These are phyloP conservation scores for Tetragonisca angustula DNA, from an alignment of 2,888 invertebrate species.

Conservation along the genomic window DNA sequence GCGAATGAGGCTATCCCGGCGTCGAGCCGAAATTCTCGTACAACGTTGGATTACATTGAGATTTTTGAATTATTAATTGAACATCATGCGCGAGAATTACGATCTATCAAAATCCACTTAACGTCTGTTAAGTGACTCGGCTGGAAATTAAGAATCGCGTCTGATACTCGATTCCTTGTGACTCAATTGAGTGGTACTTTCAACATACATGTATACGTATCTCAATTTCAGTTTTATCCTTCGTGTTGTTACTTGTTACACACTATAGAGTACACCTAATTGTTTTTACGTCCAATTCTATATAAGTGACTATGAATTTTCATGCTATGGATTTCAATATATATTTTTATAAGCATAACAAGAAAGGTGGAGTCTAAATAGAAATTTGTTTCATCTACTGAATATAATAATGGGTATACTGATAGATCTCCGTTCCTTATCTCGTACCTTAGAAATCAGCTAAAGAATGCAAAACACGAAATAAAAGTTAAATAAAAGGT, in stretches of 20 bases:
- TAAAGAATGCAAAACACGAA: not conserved
- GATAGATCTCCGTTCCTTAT: not conserved
- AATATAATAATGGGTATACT: too few species aligned
- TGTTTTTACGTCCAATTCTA: too few species aligned
- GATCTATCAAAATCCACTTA: not conserved
- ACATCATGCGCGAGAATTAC: not conserved
- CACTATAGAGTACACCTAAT: too few species aligned
- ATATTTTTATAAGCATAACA: too few species aligned
- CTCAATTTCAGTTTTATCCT: not conserved
- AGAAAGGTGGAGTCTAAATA: too few species aligned
- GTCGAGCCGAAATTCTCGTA: not conserved
- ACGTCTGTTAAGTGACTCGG: not conserved
- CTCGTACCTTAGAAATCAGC: not conserved
- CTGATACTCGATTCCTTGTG: not conserved
- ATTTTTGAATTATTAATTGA: slow-evolving; percentile 10
- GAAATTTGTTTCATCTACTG: too few species aligned
- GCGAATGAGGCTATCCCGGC: slow-evolving; percentile 44
- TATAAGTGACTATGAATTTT: too few species aligned
- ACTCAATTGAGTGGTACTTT: not conserved
- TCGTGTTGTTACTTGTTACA: not conserved
- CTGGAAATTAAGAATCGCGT: not conserved
- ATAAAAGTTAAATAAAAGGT: not conserved
- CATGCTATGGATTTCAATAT: too few species aligned
- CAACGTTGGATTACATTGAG: not conserved
- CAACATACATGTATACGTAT: not conserved